Evolutionary conservation across 2,113 vertebrate species (phyloP).

Genomic region (Cygnus buccinator): DNA sequence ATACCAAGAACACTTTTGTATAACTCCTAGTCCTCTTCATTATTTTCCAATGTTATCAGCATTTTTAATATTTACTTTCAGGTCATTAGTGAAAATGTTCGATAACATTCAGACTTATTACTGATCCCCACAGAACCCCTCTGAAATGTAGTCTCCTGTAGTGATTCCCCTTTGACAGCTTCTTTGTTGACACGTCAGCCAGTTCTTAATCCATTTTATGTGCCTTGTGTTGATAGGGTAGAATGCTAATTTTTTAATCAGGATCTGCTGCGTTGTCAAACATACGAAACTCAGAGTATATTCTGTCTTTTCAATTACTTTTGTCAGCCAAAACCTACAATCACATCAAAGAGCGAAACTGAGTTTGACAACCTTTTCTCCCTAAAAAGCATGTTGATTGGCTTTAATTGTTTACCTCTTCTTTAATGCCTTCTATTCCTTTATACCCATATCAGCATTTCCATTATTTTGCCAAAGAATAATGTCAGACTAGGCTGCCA

Average conservation of each 20-base stretch:
- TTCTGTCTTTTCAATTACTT: constrained; percentile 54
- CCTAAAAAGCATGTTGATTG: constrained; percentile 35
- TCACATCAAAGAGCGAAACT: constrained; percentile 26
- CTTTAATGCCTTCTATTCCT: not conserved
- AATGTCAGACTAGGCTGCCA: not conserved
- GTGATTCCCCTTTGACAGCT: constrained; percentile 34
- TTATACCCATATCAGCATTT: not conserved
- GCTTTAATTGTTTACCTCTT: constrained; percentile 47
- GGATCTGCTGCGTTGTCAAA: constrained; percentile 26
- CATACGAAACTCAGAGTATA: constrained; percentile 13
- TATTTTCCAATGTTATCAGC: not conserved
- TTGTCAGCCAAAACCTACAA: constrained; percentile 45
- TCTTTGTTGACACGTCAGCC: constrained; percentile 43
- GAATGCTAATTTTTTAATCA: constrained; percentile 60
- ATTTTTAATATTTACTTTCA: constrained; percentile 37
- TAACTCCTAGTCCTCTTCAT: not conserved
- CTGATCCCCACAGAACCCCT: not conserved
- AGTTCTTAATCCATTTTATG: constrained; percentile 9
- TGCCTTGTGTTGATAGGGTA: constrained; percentile 34
- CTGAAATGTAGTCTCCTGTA: not conserved
- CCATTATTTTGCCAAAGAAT: constrained; percentile 30
- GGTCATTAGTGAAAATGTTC: constrained; percentile 8
- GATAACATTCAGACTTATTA: not conserved
- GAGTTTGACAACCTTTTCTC: constrained; percentile 28
- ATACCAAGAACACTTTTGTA: not conserved